phyloP scores from a whole-genome alignment of 2,797 vertebrate species.

The Gallirallus australis region DNA sequence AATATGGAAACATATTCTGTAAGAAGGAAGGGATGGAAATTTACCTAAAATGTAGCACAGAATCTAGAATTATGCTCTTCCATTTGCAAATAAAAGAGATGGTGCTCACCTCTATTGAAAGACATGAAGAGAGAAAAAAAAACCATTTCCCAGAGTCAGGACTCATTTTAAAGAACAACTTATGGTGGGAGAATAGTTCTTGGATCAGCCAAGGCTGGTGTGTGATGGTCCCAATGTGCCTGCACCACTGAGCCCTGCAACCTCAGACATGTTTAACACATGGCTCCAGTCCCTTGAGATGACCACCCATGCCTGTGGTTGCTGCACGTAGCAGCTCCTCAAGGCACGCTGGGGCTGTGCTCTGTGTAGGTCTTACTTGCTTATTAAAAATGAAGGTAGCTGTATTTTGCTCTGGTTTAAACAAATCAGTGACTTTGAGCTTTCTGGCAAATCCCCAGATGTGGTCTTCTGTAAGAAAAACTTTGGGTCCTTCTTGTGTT shows the following conservation, averaged over 20 bases:
- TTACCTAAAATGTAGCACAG: background rate
- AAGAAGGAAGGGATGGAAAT: background rate
- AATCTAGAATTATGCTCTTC: background rate
- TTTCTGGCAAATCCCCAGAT: slow-evolving; percentile 14
- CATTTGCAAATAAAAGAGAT: background rate
- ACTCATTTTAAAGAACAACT: background rate
- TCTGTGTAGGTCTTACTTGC: background rate
- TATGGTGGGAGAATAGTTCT: background rate
- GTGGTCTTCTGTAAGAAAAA: background rate
- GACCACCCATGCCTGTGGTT: background rate
- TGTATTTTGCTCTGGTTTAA: slow-evolving; percentile 17
- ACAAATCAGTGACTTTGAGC: slow-evolving; percentile 34
- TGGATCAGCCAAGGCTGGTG: background rate
- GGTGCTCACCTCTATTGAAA: background rate
- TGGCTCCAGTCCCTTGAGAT: background rate
- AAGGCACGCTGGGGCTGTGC: background rate
- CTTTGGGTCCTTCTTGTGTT: slow-evolving; percentile 13
- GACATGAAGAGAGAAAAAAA: rapidly evolving
- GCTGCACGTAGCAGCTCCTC: background rate
- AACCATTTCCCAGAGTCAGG: background rate
- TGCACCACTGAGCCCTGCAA: background rate
- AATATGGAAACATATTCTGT: background rate
- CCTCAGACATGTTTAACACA: background rate
- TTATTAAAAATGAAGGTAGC: slow-evolving; percentile 61
- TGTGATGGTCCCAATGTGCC: background rate